Evolutionary conservation across 2,888 invertebrate species (phyloP).

Genomic region (Erannis defoliaria): DNA sequence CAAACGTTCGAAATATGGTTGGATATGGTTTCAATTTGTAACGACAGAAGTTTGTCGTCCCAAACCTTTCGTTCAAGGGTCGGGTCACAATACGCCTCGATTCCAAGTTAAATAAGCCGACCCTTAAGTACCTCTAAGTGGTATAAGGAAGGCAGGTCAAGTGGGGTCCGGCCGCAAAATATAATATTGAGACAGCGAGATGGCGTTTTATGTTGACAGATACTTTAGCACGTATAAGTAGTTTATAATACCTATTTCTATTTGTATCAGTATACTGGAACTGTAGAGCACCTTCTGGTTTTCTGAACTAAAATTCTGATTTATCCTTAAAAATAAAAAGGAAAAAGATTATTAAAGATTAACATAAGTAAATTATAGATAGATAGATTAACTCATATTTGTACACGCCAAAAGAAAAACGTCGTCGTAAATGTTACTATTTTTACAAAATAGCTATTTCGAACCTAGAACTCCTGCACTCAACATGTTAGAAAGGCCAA

Average conservation of each 20-base stretch:
- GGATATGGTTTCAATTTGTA: constrained; percentile 28
- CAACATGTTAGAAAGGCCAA: too few species aligned
- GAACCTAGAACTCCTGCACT: too few species aligned
- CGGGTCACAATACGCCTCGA: constrained; percentile 55
- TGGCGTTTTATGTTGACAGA: constrained; percentile 50
- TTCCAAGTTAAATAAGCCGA: constrained; percentile 59
- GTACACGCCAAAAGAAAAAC: too few species aligned
- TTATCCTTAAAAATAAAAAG: too few species aligned
- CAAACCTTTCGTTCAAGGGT: constrained; percentile 30
- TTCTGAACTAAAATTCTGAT: too few species aligned
- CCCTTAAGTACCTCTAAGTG: constrained; percentile 50
- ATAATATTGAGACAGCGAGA: constrained; percentile 46
- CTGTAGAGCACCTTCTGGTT: too few species aligned
- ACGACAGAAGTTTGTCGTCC: constrained; percentile 26
- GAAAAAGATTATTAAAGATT: too few species aligned
- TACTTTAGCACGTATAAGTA: constrained; percentile 42
- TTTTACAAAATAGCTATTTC: too few species aligned
- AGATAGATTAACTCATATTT: too few species aligned
- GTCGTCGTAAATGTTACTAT: too few species aligned
- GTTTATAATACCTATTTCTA: too few species aligned
- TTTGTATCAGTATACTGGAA: not conserved
- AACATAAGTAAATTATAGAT: too few species aligned
- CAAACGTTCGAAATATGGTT: constrained; percentile 23
- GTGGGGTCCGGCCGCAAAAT: constrained; percentile 47
- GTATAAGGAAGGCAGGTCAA: constrained; percentile 55